Evolutionary conservation across 1,140 invertebrate genomes (phyloP).

Genomic region (Drosophila neocordata): DNA sequence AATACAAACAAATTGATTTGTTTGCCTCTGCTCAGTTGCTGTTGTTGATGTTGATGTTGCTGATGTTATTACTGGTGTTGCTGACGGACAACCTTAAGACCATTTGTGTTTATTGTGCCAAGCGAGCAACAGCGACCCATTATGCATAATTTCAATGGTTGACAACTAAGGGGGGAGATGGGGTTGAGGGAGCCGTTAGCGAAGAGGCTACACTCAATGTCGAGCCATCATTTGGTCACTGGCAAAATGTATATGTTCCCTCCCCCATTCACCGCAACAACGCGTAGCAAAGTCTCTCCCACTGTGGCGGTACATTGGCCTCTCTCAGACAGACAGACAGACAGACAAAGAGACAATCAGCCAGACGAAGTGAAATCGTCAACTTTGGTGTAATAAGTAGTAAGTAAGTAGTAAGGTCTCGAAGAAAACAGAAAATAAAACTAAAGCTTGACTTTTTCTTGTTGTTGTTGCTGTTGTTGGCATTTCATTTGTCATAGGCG

Average conservation of each 20-base stretch:
- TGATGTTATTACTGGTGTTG: neutral
- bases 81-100: slow-evolving; percentile 40
- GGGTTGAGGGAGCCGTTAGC: neutral
- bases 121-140: slow-evolving; percentile 41
- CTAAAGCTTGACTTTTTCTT: slow-evolving; percentile 39
- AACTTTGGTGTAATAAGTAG: slow-evolving; percentile 50
- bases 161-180: neutral
- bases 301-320: slow-evolving; percentile 17
- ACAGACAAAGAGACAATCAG: slow-evolving; percentile 4
- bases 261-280: neutral
- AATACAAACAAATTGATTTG: slow-evolving; percentile 64
- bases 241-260: slow-evolving; percentile 1
- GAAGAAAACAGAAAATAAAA: slow-evolving; percentile 21
- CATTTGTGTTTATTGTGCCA: slow-evolving; percentile 39
- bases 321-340: neutral
- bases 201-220: slow-evolving; percentile 3
- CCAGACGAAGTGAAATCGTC: slow-evolving; percentile 61
- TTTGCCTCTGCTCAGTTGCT: slow-evolving; percentile 19
- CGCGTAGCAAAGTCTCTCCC: slow-evolving; percentile 7
- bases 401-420: slow-evolving; percentile 46
- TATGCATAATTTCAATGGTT: slow-evolving; percentile 64
- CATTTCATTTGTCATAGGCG: slow-evolving; percentile 48
- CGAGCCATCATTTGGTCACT: slow-evolving; percentile 18
- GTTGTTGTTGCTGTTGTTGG: slow-evolving; percentile 30
- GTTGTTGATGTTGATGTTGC: neutral